Evolutionary conservation across 2,797 vertebrate genomes (phyloP).

Genomic region (Echiichthys vipera): DNA sequence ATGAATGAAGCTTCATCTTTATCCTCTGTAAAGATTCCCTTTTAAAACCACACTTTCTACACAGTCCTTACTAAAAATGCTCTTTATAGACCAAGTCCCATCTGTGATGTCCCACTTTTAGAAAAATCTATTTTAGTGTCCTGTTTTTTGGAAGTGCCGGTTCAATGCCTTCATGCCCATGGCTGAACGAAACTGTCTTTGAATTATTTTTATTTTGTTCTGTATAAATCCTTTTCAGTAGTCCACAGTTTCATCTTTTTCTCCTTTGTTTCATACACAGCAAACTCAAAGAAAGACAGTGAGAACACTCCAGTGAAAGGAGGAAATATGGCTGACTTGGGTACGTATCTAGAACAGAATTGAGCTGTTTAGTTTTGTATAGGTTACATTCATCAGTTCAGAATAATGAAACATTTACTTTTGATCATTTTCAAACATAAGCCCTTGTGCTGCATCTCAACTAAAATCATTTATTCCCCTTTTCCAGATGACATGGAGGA

Average conservation of each 20-base stretch:
- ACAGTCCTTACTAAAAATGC: conserved; percentile 17
- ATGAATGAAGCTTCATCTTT: background rate
- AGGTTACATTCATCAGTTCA: background rate
- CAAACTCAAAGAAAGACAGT: conserved; percentile 95
- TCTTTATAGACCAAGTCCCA: conserved; percentile 59
- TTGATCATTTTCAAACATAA: background rate
- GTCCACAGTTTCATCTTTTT: background rate
- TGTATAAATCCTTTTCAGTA: background rate
- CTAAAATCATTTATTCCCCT: background rate
- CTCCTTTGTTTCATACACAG: conserved; percentile 73
- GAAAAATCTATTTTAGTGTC: conserved; percentile 41
- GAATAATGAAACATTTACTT: background rate
- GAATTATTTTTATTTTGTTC: too few relatives aligned
- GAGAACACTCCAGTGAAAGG: conserved; percentile 95
- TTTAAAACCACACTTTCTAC: conserved; percentile 46
- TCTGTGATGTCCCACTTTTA: conserved; percentile 61
- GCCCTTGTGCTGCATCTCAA: accelerated
- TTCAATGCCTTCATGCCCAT: conserved; percentile 29
- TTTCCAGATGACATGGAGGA: conserved; percentile 96
- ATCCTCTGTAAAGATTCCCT: background rate
- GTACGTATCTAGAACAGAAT: conserved; percentile 74
- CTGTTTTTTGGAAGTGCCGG: conserved; percentile 35
- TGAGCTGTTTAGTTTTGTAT: background rate
- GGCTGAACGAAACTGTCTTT: too few relatives aligned
- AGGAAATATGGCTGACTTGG: conserved; percentile 92